Percentiles rank a stretch among this genome's conserved stretches.
These are phyloP conservation scores for Rhynchonycteris naso DNA, from an alignment of 2,797 vertebrate genomes.

Conservation along the genomic window DNA sequence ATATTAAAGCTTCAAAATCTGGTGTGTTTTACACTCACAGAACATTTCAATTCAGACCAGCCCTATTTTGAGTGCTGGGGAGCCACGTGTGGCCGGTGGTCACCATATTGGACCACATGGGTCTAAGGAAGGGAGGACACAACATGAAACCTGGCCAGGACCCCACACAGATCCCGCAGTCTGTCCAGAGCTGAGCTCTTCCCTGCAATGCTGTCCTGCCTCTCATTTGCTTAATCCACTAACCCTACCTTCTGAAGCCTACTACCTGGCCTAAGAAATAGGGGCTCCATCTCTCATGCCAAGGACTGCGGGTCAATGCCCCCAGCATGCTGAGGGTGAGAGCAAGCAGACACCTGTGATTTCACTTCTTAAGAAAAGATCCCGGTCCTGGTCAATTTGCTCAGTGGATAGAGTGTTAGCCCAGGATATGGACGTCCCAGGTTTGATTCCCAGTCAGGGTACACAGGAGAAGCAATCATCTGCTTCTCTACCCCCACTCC, in stretches of 20 bases:
- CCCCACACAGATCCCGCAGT: background rate
- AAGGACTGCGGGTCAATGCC: background rate
- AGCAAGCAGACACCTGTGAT: background rate
- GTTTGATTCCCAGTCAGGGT: too few relatives aligned
- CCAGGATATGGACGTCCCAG: too few relatives aligned
- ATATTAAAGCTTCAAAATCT: background rate
- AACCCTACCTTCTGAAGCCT: too few relatives aligned
- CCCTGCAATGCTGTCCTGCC: rapidly evolving
- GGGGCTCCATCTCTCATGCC: background rate
- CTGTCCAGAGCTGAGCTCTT: background rate
- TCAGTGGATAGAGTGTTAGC: too few relatives aligned
- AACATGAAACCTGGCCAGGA: background rate
- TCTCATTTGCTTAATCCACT: background rate
- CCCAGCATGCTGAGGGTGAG: background rate
- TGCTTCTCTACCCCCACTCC: too few relatives aligned
- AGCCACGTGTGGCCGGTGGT: background rate
- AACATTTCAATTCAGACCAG: background rate
- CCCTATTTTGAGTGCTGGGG: background rate
- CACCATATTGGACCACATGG: rapidly evolving
- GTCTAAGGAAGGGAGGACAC: background rate
- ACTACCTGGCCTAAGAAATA: background rate
- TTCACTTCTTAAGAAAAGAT: background rate
- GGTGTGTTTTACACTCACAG: background rate
- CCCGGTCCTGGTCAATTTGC: too few relatives aligned
- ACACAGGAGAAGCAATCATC: too few relatives aligned